These are phyloP conservation scores for Lordiphosa collinella DNA, from an alignment of 1,140 invertebrate species.

Conservation along the genomic window DNA sequence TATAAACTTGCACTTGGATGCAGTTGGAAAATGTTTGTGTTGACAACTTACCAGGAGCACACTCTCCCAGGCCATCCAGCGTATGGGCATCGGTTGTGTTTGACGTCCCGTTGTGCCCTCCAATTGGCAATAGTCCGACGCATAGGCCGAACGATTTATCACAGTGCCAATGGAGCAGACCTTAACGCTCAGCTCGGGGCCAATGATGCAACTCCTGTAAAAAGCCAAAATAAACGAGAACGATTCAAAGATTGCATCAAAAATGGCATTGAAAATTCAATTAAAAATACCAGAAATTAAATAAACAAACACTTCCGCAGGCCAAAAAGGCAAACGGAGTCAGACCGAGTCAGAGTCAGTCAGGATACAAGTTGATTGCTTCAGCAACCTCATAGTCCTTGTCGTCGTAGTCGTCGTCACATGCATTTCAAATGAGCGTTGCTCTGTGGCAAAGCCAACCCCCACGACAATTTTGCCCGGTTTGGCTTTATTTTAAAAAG, in stretches of 20 bases:
- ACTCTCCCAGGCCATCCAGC: constrained; percentile 92
- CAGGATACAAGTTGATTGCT: constrained; percentile 60
- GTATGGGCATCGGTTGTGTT: constrained; percentile 84
- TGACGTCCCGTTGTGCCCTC: constrained; percentile 81
- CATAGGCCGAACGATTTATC: constrained; percentile 83
- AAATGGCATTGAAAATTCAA: constrained; percentile 64
- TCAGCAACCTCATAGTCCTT: constrained; percentile 14
- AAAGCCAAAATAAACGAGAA: constrained; percentile 26
- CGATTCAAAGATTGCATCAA: constrained; percentile 25
- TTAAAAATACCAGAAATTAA: constrained; percentile 75
- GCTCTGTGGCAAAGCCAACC: constrained; percentile 27
- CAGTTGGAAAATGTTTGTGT: constrained; percentile 9
- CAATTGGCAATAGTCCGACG: constrained; percentile 86
- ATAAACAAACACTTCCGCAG: constrained; percentile 67
- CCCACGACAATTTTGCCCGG: constrained; percentile 11
- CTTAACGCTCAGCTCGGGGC: constrained; percentile 88
- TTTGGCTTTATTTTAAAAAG: constrained; percentile 26
- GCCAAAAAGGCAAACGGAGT: constrained; percentile 48
- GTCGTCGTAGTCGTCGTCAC: constrained; percentile 28
- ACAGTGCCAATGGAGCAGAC: constrained; percentile 90
- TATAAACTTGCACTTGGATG: constrained; percentile 47
- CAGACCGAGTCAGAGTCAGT: constrained; percentile 17
- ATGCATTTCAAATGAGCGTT: constrained; percentile 62
- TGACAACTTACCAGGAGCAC: constrained; percentile 85
- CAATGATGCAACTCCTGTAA: constrained; percentile 91